Percentiles rank a stretch among this genome's conserved stretches.
Conservation (phyloP, 2,797 vertebrate genomes). For the Bufotes viridis region DNA sequence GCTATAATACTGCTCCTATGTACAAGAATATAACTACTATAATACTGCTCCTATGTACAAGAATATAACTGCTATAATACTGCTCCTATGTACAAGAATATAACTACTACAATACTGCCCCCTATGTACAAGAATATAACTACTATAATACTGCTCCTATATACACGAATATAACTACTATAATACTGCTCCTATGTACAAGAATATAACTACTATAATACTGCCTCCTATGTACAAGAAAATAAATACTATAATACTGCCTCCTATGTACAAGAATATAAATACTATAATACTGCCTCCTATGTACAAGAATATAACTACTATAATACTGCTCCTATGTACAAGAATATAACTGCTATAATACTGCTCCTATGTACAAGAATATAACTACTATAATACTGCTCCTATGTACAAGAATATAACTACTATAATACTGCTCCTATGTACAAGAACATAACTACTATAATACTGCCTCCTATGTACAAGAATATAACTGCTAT, state of each 20-base stretch:
- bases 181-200: conserved; percentile 10
- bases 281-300: neutral
- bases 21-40: conserved; percentile 12
- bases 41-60: neutral
- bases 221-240: conserved; percentile 4
- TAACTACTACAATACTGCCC: neutral
- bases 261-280: neutral
- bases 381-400: conserved; percentile 11
- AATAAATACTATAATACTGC: neutral
- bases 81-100: conserved; percentile 4
- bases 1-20: neutral
- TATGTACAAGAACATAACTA: conserved; percentile 3
- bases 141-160: conserved; percentile 8
- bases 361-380: neutral
- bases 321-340: neutral
- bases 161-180: conserved; percentile 2
- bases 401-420: neutral
- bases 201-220: conserved; percentile 19
- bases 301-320: conserved; percentile 1
- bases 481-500: conserved; percentile 17
- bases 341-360: conserved; percentile 4
- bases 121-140: neutral
- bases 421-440: conserved; percentile 8
- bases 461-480: neutral
- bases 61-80: conserved; percentile 11